Base-by-base conservation (phyloP, 2,797 vertebrate species). In the Hippopotamyrus pictus region DNA sequence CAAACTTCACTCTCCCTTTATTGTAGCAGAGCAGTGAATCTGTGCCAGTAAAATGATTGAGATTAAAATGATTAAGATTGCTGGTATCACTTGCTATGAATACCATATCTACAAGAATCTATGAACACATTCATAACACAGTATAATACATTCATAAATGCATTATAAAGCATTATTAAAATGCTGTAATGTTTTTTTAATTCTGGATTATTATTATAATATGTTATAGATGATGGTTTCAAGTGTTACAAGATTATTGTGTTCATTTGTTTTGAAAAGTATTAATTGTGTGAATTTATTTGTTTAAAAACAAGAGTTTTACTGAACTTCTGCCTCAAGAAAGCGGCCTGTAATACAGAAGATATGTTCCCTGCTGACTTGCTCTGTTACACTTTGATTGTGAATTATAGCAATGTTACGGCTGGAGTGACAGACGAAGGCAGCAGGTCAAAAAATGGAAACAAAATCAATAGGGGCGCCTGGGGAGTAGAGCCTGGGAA, bases 381-480 rank as follows among this genome's bases (percentile, higher is more conserved):
- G 76, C 89, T 51, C 89, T 79, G 91, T 90, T 89, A 90, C 93
- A 91, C 92, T 92, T 92, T 95, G 95, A 95, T 95, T 93, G 93
- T 95, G 94, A 92, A 91, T 92, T 89, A 82, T 92, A 92, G 91
- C 90, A 91, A 89, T 90, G 57, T 91, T 91, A 91, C 89, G 91
- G 93, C 90, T 91, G 93, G 92, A 90, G 93, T 92, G 92, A 93
- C 94, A 94, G 95, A 94, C 92, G 93, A 93, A 93, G 94, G 88
- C 93, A 92, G 90, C 92, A 94, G 93, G 94, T 95, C 93, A 94
- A 95, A 94, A 94, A 93, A 89, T 90, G 86, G 92, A 95, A 93
- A 94, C 92, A 87, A 91, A 95, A 96, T 96, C 96, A 89, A 96
- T 96, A 94, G 92, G 89, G 92, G 90, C 94, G 95, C 93, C 92